Evolutionary conservation across 2,888 invertebrate genomes (phyloP).

Genomic region (Carabus problematicus): DNA sequence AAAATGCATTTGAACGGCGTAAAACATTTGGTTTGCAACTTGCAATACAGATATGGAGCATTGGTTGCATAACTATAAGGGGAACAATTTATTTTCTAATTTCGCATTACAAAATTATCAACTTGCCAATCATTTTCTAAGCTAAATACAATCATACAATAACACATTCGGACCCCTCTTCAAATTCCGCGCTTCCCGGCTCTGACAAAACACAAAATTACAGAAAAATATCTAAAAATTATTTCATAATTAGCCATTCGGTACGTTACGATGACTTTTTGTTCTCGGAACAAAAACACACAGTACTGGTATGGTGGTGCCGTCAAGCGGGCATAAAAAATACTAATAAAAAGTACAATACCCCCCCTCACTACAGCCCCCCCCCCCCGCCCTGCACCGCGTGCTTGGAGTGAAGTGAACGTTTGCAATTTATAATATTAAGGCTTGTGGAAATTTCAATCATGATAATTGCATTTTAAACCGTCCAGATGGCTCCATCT

Average conservation of each 20-base stretch:
- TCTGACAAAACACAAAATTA: neutral
- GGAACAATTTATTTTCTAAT: no score
- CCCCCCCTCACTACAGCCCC: neutral
- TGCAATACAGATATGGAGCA: no score
- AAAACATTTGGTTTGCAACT: no score
- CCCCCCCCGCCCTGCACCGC: neutral
- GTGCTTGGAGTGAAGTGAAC: neutral
- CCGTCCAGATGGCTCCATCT: constrained; percentile 51
- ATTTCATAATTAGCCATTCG: constrained; percentile 1
- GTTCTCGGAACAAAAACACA: no score
- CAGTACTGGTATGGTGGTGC: neutral
- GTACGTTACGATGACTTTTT: no score
- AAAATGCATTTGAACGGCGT: no score
- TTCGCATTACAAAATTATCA: no score
- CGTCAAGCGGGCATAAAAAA: neutral
- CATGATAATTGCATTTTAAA: constrained; percentile 47
- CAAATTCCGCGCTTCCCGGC: no score
- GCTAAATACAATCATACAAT: no score
- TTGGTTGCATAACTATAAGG: no score
- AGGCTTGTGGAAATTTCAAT: constrained; percentile 44
- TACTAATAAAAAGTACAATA: neutral
- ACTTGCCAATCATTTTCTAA: no score
- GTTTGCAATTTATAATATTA: constrained; percentile 39
- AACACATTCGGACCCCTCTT: no score
- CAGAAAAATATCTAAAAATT: constrained; percentile 10